Base-by-base conservation (phyloP, 2,113 vertebrate genomes). In the Piaya cayana region DNA sequence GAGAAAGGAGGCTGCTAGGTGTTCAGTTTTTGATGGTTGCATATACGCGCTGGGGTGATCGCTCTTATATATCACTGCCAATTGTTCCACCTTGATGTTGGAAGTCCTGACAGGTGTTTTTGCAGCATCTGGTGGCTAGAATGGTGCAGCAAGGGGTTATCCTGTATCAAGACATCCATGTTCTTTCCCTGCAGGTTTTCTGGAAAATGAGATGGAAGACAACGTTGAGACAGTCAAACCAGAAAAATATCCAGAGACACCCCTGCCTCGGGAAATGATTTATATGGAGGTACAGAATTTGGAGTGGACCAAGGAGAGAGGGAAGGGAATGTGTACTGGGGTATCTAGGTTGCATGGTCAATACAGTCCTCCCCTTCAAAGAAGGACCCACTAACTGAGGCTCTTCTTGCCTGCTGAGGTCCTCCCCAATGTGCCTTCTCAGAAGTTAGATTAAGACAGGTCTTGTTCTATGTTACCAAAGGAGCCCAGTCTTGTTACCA, bases 181-280 rank as follows among this genome's bases (percentile, higher is more conserved):
- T 92, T 43, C 12, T 93, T 94, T 94, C 25, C 42, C 83, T 76
- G 50, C 88, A 98, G 98, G 98, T 75, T 98, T 98, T 94, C 96
- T 98, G 83, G 98, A 98, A 96, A 98, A 97, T 47, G 98, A 98
- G 91, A 98, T 98, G 97, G 92, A 97, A 85, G 96, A 96, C 20
- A 95, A 96, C 20, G 79, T 96, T 76, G 77, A 63, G 16, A 83
- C 94, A 58, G 91, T 94, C 27, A 89, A 94, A 86, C 90, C 82
- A 9, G 97, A 97, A 74, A 98, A 98, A 76, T 94, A 95, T 29
- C 98, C 98, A 3, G 96, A 93, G 30, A 98, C 97, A 0, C 98
- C 98, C 7, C 82, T 98, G 29, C 98, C 98, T 30, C 95, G 98
- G 86, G 98, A 98, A 88, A 98, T 98, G 97, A 98, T 98, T 62